Evolutionary conservation across 2,888 invertebrate genomes (phyloP), one percentile per base, ranked within the genome.

Genomic region (Seira musarum): DNA sequence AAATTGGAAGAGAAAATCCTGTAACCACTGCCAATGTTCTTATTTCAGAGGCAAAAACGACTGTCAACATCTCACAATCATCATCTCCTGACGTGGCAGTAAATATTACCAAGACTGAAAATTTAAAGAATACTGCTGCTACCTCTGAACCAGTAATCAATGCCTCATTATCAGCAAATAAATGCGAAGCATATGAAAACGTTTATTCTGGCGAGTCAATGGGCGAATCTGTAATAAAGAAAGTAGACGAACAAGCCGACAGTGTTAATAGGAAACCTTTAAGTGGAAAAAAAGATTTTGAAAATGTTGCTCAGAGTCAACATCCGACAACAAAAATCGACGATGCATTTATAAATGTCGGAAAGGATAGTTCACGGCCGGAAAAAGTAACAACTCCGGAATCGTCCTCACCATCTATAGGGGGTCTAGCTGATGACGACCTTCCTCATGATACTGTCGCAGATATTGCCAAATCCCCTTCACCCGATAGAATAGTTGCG

Each of bases 401-500:
- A n/a, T 49, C 2, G 49, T 49, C 49, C 15, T 2, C 49, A 15
- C 49, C 49, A 49, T n/a, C 49, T 13, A 2, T n/a, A 15, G 49
- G 13, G 15, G 49, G 17, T 15, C 13, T n/a, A 8, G 49, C 3
- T 49, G 49, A 49, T 49, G 49, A 49, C 15, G 49, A n/a, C 13
- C 3, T 49, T 13, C 49, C 49, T n/a, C 17, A 3, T 49, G 49
- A 49, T n/a, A 3, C 13, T n/a, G 49, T 49, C 49, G 17, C 3
- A 13, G 2, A 2, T 5, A 3, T 15, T 49, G 2, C 15, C 5
- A 77, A 71, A 35, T 78, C 78, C 1, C 61, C 72, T 1, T 21
- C 78, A 0, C 78, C 67, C 3, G 78, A 78, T n/a, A 65, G 61
- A 6, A 30, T 66, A 1, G 8, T 30, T 17, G 2, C 40, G 1